Conservation (phyloP, 2,888 invertebrate species). For the Minunthozetes semirufus region DNA sequence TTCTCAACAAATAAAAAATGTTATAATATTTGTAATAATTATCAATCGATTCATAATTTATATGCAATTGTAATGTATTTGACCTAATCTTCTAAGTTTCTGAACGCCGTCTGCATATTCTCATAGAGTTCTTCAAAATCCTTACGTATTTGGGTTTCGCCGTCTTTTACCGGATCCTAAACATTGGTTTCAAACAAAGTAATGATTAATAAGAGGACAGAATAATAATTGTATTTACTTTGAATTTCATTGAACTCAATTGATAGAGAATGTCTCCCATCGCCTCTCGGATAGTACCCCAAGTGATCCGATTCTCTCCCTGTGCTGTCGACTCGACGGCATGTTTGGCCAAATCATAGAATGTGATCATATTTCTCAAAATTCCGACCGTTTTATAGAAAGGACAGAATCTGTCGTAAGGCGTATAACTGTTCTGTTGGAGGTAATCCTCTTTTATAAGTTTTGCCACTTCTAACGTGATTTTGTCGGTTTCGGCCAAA, state of each 20-base stretch:
- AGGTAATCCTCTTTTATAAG: slow-evolving; percentile 98
- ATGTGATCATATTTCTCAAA: slow-evolving; percentile 94
- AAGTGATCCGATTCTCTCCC: slow-evolving; percentile 97
- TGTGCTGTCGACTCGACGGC: slow-evolving; percentile 97
- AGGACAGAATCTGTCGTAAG: slow-evolving; percentile 95
- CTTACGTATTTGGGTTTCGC: slow-evolving; percentile 91
- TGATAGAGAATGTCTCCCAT: slow-evolving; percentile 95
- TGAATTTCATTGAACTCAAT: slow-evolving; percentile 98
- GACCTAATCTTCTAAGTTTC: slow-evolving; percentile 89
- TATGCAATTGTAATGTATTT: neutral
- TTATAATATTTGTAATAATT: neutral
- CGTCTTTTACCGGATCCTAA: slow-evolving; percentile 95
- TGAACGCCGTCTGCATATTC: slow-evolving; percentile 93
- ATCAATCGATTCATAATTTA: neutral
- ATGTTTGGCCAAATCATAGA: slow-evolving; percentile 97
- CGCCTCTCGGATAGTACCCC: slow-evolving; percentile 93
- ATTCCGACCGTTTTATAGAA: slow-evolving; percentile 99
- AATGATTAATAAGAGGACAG: neutral
- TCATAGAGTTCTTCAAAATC: slow-evolving; percentile 96
- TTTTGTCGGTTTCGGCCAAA: slow-evolving; percentile 96
- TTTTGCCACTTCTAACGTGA: slow-evolving; percentile 97
- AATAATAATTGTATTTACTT: slow-evolving; percentile 56
- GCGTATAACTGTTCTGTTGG: slow-evolving; percentile 96
- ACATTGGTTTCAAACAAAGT: slow-evolving; percentile 43
- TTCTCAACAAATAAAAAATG: neutral